Evolutionary conservation across 2,113 vertebrate species (phyloP), one percentile per base, ranked within the genome.

Genomic region (Nymphicus hollandicus): DNA sequence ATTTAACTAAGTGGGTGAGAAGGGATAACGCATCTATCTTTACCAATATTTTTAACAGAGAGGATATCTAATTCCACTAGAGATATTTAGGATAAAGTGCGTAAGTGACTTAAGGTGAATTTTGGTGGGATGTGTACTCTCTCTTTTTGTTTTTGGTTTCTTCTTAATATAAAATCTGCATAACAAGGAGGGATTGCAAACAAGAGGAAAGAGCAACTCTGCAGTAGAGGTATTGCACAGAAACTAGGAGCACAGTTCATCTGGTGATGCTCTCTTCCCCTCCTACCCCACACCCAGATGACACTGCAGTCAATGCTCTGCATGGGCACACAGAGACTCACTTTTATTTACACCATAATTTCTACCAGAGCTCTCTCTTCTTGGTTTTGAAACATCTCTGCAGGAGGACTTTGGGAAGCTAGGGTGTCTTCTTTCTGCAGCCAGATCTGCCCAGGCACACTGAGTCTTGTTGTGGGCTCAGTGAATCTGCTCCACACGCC

Each of bases 151-250:
- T 13, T 79, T 87, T 65, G 10, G 10, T 29, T 77, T 92, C 28
- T 74, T 83, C 85, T 50, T 74, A 55, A 19, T 27, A 47, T 46
- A 50, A 81, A 56, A 52, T 49, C 10, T 3, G 17, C 7, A 24
- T 49, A 44, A 74, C 3, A 47, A 72, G 66, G 8, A 7, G 17
- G 10, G 3, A 56, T 63, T 66, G 22, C 18, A 83, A 83, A 41
- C 1, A 18, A 33, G 11, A 53, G 7, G 17, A 24, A 6, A 53
- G 46, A 84, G 7, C 6, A 86, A 68, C 37, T 68, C 74, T 80
- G 10, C 14, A 14, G 49, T 27, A 52, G 63, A 47, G 13, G 14
- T 28, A 25, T 2, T 39, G 13, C 4, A 52, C 0, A 0, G 31
- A 28, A 53, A 17, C 12, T 37, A 60, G 37, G 69, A 69, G 9